Evolutionary conservation across 2,797 vertebrate species (phyloP).

Genomic region (Myotis vivesi): DNA sequence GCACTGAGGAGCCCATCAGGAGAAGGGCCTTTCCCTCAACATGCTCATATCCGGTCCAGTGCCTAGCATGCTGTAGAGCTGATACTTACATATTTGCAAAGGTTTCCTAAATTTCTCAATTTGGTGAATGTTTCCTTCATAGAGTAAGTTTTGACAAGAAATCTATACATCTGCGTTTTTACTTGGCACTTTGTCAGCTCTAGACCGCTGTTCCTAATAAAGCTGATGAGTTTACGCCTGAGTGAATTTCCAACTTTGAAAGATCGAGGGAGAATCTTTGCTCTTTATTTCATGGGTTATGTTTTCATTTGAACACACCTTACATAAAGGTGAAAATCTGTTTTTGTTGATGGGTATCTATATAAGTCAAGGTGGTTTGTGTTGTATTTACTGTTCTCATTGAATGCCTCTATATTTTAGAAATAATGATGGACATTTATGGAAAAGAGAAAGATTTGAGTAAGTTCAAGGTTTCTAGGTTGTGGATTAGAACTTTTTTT

Average conservation of each 20-base stretch:
- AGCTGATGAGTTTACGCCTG: neutral
- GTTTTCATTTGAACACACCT: neutral
- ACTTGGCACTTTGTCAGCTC: neutral
- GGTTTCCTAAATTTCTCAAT: neutral
- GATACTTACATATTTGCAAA: neutral
- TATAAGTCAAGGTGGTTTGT: neutral
- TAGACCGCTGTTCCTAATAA: neutral
- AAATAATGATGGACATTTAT: neutral
- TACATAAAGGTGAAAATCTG: neutral
- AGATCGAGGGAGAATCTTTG: neutral
- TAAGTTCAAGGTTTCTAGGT: neutral
- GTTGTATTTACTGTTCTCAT: neutral
- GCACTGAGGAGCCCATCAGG: neutral
- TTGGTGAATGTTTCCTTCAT: neutral
- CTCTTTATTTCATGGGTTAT: neutral
- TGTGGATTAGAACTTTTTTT: neutral
- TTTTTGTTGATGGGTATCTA: neutral
- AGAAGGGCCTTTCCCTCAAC: accelerated
- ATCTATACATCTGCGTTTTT: neutral
- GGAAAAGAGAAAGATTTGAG: neutral
- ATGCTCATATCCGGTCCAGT: neutral
- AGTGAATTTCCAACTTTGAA: neutral
- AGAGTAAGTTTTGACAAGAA: neutral
- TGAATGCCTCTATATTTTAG: neutral
- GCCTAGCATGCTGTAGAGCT: neutral